These are phyloP conservation scores for Beaufortia kweichowensis DNA, from an alignment of 2,113 vertebrate genomes.

Conservation along the genomic window DNA sequence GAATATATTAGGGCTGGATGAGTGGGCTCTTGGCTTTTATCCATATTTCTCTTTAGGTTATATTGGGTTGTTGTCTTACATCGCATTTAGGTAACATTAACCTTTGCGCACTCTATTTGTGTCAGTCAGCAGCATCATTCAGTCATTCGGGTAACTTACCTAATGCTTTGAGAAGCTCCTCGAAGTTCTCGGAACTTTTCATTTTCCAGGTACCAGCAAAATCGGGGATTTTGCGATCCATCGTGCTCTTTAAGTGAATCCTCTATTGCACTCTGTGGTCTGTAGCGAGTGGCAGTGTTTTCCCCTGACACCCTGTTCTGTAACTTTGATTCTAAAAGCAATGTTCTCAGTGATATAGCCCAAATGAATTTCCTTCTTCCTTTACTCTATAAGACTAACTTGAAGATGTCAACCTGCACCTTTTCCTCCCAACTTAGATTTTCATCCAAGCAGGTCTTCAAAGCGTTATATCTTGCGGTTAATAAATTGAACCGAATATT, in stretches of 20 bases:
- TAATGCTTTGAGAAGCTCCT: slow-evolving; percentile 86
- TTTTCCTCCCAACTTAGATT: neutral
- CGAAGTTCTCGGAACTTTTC: slow-evolving; percentile 89
- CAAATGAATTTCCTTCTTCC: neutral
- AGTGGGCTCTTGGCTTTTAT: no score
- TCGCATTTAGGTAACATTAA: no score
- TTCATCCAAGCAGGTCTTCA: slow-evolving; percentile 5
- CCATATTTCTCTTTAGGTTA: no score
- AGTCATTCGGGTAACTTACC: slow-evolving; percentile 72
- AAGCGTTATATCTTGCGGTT: slow-evolving; percentile 40
- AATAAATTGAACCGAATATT: slow-evolving; percentile 61
- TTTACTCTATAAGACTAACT: neutral
- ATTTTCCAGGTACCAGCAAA: slow-evolving; percentile 91
- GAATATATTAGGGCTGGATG: no score
- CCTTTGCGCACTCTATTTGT: slow-evolving; percentile 11
- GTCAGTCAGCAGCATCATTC: neutral
- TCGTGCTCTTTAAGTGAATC: slow-evolving; percentile 39
- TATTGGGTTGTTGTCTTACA: no score
- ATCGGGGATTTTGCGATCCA: slow-evolving; percentile 80
- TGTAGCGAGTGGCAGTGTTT: neutral
- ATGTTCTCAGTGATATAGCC: neutral
- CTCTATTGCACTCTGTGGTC: neutral
- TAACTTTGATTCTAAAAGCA: slow-evolving; percentile 21
- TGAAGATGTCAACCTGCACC: neutral
- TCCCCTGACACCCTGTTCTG: neutral